Conservation (phyloP, 2,888 invertebrate genomes). For the Cheilosia vernalis region DNA sequence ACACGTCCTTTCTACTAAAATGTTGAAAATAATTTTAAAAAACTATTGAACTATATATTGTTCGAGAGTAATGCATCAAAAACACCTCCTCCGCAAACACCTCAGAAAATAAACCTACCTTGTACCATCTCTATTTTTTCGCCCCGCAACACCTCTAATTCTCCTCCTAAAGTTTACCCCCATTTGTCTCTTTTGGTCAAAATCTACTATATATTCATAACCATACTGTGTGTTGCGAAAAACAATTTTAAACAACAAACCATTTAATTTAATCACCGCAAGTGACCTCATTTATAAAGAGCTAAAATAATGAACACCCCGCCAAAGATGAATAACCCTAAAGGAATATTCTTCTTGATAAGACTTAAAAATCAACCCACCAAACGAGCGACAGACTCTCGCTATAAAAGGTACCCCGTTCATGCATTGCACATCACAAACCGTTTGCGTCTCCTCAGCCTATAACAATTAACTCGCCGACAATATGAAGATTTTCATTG, state of each 20-base stretch:
- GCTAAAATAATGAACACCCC: constrained; percentile 10
- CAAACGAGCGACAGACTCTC: background rate
- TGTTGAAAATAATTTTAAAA: too few species aligned
- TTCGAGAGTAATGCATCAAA: too few species aligned
- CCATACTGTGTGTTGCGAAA: background rate
- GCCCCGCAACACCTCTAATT: too few species aligned
- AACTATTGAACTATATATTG: too few species aligned
- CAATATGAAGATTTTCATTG: constrained; percentile 46
- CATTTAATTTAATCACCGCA: background rate
- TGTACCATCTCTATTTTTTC: too few species aligned
- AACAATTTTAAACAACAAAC: background rate
- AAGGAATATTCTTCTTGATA: constrained; percentile 21
- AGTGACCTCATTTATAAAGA: background rate
- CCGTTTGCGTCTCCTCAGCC: background rate
- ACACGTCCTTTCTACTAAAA: too few species aligned
- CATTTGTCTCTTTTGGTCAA: too few species aligned
- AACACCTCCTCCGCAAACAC: too few species aligned
- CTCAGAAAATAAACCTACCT: too few species aligned
- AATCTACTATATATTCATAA: too few species aligned
- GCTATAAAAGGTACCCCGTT: constrained; percentile 33
- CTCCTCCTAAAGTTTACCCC: too few species aligned
- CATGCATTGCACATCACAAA: constrained; percentile 8
- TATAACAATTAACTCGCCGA: background rate
- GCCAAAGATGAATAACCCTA: constrained; percentile 22
- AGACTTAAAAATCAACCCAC: background rate